Base-by-base conservation (phyloP, 2,113 vertebrate species). In the Apodemus sylvaticus region DNA sequence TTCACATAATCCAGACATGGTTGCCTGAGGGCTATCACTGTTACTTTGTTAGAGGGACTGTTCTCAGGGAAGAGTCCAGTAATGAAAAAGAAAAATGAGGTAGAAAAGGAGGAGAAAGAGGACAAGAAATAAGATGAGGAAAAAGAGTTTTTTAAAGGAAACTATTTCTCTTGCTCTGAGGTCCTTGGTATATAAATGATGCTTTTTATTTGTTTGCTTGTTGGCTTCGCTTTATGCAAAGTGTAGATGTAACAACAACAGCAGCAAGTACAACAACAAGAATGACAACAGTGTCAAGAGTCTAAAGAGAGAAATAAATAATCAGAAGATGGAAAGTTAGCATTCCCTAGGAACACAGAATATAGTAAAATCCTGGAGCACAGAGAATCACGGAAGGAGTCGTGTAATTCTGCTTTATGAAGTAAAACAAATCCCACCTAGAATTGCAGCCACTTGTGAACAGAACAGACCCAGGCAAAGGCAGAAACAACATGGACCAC, bases 401-500 rank as follows among this genome's bases (percentile, higher is more conserved):
- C 26, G n/a, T 42, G 24, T 78, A 88, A 66, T 34, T 66, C 7
- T 88, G 0, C 36, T 60, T 68, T 51, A 81, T 22, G 73, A 79
- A 74, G 4, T 53, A 26, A 95, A 53, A 60, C 24, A 73, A 24
- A 13, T 24, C 22, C 36, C 7, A 39, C 36, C 2, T 29, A 74
- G 2, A 48, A 7, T 13, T 5, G 22, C 3, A 60, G 42, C 8
- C 3, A 73, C 0, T 12, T 5, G 45, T 36, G 17, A 12, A 60
- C 13, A 12, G 36, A 94, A 90, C 0, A 78, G 24, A 83, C 8
- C 1, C 1, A 89, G 74, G 85, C 5, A 82, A 66, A 88, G 39
- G 62, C 85, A 78, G 10, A 58, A 66, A 77, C 29, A 74, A 45
- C 24, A 64, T 29, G 26, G 26, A 64, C 62, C 24, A 24, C 62